Evolutionary conservation across 2,888 invertebrate genomes (phyloP), one percentile per base, ranked within the genome.

Genomic region (Calliphora vomitoria): DNA sequence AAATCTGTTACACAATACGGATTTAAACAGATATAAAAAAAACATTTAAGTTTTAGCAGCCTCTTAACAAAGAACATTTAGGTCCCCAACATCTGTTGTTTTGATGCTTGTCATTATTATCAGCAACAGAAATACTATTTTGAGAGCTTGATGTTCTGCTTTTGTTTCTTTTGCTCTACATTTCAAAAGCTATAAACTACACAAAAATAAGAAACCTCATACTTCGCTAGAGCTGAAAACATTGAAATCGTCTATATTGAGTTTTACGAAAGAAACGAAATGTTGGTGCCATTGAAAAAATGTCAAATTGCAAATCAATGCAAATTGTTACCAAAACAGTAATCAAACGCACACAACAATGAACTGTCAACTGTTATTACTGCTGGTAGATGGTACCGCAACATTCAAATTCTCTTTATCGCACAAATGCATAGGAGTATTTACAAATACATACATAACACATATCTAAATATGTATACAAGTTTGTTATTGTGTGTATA

Each of bases 271-370:
- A 1, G 44, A 44, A 35, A 10, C 15, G 8, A 71, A 75, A 75
- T 38, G 47, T 68, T 38, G 53, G 38, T 44, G 55, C 62, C 53
- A 31, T 58, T 35, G 44, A 38, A 15, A 15, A 64, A 53, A 80
- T 50, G 8, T n/a, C n/a, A 60, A 85, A 80, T 80, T 75, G 44
- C 38, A 80, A 75, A 80, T 80, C 69, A 75, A 85, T 85, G 80
- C 53, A 85, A 80, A 75, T 80, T 80, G 66, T 75, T 68, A 68
- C 50, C 66, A 85, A 85, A 85, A 44, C 60, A 75, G 44, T 75
- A 80, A 69, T 69, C 72, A 85, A 68, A 75, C 25, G 20, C 41
- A 75, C 58, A 81, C 69, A 80, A 69, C 55, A 75, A 62, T 81
- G 62, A 85, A 81, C 74, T 80, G 75, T 31, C 50, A 79, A 84